Evolutionary conservation across 2,113 vertebrate genomes (phyloP).

Genomic region (Brachypteracias leptosomus): DNA sequence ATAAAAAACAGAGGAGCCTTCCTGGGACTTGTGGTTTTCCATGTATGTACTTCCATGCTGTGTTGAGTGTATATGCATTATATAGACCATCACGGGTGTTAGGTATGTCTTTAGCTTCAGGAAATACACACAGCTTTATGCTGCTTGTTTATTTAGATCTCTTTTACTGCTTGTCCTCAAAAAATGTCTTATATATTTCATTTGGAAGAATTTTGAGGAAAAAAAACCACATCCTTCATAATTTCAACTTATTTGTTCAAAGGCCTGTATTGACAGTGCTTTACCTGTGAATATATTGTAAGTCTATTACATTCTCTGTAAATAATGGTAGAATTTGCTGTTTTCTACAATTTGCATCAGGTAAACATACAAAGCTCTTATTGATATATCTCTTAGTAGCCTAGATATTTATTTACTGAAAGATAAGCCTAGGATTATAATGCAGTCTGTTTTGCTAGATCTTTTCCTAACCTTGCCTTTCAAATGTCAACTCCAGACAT

Average conservation of each 20-base stretch:
- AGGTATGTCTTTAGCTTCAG: not conserved
- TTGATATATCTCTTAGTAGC: not conserved
- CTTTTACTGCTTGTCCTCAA: not conserved
- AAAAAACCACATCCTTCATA: not conserved
- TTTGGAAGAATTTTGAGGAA: fast-evolving
- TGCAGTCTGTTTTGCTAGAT: conserved; percentile 14
- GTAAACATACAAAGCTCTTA: not conserved
- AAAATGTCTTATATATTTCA: not conserved
- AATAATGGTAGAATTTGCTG: not conserved
- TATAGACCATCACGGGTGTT: no score
- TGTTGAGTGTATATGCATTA: not conserved
- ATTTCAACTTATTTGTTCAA: not conserved
- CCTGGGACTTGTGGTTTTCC: not conserved
- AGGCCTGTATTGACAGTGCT: not conserved
- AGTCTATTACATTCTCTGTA: not conserved
- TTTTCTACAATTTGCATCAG: not conserved
- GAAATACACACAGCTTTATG: not conserved
- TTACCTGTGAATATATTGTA: not conserved
- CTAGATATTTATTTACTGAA: conserved; percentile 16
- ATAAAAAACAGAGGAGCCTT: not conserved
- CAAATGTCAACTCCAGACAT: conserved; percentile 50
- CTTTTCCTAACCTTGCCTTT: conserved; percentile 1
- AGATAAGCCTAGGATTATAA: not conserved
- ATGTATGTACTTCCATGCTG: not conserved
- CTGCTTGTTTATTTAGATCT: not conserved